A percentile compares a stretch with the other conserved stretches of the same genome.
Evolutionary conservation across 2,888 invertebrate species (phyloP).

Genomic region (Lasioglossum leucozonium): DNA sequence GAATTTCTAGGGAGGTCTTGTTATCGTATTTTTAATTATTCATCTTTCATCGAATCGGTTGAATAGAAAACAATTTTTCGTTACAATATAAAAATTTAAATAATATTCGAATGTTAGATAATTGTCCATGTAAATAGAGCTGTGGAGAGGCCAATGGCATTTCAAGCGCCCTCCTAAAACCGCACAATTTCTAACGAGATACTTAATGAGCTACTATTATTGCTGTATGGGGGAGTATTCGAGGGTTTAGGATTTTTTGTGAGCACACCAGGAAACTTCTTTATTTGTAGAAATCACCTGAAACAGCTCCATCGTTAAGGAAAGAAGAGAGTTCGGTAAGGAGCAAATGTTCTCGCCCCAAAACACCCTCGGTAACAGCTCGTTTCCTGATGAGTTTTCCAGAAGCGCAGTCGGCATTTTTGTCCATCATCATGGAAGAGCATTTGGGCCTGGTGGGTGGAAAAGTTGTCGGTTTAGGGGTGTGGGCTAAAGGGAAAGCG

Average conservation of each 20-base stretch:
- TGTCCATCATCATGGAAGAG: slow-evolving; percentile 74
- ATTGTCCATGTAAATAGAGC: too few species aligned
- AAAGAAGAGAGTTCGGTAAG: neutral
- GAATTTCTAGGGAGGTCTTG: neutral
- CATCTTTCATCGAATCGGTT: neutral
- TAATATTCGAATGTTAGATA: too few species aligned
- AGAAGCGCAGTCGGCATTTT: slow-evolving; percentile 67
- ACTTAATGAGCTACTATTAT: neutral
- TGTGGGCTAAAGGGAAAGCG: slow-evolving; percentile 74
- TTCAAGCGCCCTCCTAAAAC: neutral
- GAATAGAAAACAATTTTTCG: too few species aligned
- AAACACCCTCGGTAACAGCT: slow-evolving; percentile 23
- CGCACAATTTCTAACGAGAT: neutral
- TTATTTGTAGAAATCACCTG: neutral
- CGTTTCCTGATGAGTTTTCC: slow-evolving; percentile 47
- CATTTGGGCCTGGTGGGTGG: slow-evolving; percentile 58
- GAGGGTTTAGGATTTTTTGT: neutral
- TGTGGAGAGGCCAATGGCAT: neutral
- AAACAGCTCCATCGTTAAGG: slow-evolving; percentile 3
- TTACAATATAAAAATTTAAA: too few species aligned
- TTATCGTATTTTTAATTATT: neutral
- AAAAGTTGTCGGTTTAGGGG: slow-evolving; percentile 49
- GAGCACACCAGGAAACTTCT: neutral
- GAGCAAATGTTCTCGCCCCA: neutral
- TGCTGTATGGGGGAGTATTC: neutral